Evolutionary conservation across 2,113 vertebrate species (phyloP), one percentile per base, ranked within the genome.

Genomic region (Chionomys nivalis): DNA sequence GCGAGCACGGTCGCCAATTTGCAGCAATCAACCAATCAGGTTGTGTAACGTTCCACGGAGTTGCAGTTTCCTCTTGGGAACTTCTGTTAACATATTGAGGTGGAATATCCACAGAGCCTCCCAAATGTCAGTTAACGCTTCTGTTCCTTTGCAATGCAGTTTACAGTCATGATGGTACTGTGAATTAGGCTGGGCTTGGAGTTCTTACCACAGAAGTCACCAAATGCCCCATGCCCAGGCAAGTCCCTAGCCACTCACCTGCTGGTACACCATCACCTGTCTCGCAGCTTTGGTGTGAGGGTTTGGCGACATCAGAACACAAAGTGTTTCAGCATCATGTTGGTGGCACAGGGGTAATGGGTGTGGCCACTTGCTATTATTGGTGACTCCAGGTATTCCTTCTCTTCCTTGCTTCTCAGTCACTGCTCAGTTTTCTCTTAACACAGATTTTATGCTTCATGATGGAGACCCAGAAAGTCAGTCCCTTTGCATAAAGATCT

Each of bases 191-290:
- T 23, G 2, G 23, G 16, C 6, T 81, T 28, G 39, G 49, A 63
- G 16, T 76, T 81, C 89, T 85, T 78, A 92, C 55, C 77, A 83
- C 33, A 94, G n/a, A 91, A 96, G 83, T 85, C n/a, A 82, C 16
- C 4, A 89, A 95, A 77, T 65, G 21, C 55, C 87, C 58, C n/a
- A 89, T 68, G 70, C 33, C 49, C 66, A 72, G 76, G 52, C 33
- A 65, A n/a, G 72, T 89, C 61, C n/a, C n/a, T 31, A 44, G 58
- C n/a, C 5, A 13, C 14, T 33, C 26, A 21, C 3, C 61, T 70
- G 47, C 61, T 16, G 24, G 23, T 73, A 91, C 8, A 70, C 16
- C 44, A 21, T 61, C 5, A 2, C 13, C 58, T 11, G 70, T 65
- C 26, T 66, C 1, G 47, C 63, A 68, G 31, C 4, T 12, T 63